phyloP scores from a whole-genome alignment of 2,888 invertebrate species.

The Machimus atricapillus region DNA sequence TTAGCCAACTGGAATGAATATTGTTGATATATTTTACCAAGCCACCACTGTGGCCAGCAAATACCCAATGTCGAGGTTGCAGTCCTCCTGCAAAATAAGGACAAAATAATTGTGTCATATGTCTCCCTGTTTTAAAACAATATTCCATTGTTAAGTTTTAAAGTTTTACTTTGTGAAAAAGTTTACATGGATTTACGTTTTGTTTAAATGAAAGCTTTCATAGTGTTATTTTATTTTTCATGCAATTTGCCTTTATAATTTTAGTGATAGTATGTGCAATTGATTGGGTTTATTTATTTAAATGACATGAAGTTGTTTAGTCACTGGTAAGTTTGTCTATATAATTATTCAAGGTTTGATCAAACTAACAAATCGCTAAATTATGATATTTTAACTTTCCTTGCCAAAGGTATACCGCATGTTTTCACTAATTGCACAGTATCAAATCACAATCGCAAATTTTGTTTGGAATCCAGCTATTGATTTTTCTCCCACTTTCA shows the following conservation, averaged over 20 bases:
- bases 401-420: too few species aligned
- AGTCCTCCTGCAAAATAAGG: slow-evolving; percentile 72
- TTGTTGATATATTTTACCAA: slow-evolving; percentile 59
- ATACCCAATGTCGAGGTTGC: slow-evolving; percentile 70
- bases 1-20: neutral
- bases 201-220: slow-evolving; percentile 24
- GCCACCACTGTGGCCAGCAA: slow-evolving; percentile 71
- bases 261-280: neutral
- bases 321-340: neutral
- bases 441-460: too few species aligned
- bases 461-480: too few species aligned
- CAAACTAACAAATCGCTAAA: neutral
- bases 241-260: neutral
- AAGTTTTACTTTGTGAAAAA: neutral
- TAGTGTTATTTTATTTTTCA: slow-evolving; percentile 6
- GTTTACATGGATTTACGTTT: neutral
- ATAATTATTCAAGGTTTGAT: neutral
- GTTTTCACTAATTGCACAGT: neutral
- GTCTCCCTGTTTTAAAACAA: neutral
- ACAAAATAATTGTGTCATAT: neutral
- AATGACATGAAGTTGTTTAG: neutral
- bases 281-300: neutral
- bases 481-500: too few species aligned
- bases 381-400: too few species aligned
- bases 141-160: neutral